phyloP scores from a whole-genome alignment of 2,797 vertebrate species.

The Melanogrammus aeglefinus region DNA sequence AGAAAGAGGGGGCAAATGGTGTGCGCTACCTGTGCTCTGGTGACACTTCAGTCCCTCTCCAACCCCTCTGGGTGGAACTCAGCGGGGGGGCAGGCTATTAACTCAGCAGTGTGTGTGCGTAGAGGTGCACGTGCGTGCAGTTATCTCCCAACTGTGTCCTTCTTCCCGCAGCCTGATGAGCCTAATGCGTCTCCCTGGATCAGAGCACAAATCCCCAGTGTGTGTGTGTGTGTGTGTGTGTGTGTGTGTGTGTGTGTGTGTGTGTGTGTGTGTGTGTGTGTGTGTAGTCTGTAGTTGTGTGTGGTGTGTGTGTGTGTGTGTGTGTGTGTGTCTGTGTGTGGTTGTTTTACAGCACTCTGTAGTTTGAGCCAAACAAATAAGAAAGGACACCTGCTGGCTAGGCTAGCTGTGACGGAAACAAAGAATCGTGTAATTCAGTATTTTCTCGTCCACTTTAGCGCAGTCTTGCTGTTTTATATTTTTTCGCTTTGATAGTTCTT shows the following conservation, averaged over 20 bases:
- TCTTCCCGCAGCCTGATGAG: slow-evolving; percentile 3
- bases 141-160: neutral
- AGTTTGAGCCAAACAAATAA: neutral
- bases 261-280: too few relatives aligned
- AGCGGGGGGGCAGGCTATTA: slow-evolving; percentile 60
- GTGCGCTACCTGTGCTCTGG: slow-evolving; percentile 32
- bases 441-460: neutral
- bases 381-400: neutral
- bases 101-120: slow-evolving; percentile 51
- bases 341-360: neutral
- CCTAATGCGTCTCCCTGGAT: neutral
- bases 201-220: neutral
- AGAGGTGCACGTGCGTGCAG: neutral
- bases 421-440: neutral
- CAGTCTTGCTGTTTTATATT: neutral
- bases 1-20: slow-evolving; percentile 14
- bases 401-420: neutral
- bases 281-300: too few relatives aligned
- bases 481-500: neutral
- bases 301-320: too few relatives aligned
- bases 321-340: neutral
- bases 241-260: neutral
- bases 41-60: slow-evolving; percentile 31
- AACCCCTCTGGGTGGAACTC: slow-evolving; percentile 51
- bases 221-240: neutral